These are phyloP conservation scores for Lamellibrachia luymesi DNA, from an alignment of 1,140 invertebrate species.

Conservation along the genomic window DNA sequence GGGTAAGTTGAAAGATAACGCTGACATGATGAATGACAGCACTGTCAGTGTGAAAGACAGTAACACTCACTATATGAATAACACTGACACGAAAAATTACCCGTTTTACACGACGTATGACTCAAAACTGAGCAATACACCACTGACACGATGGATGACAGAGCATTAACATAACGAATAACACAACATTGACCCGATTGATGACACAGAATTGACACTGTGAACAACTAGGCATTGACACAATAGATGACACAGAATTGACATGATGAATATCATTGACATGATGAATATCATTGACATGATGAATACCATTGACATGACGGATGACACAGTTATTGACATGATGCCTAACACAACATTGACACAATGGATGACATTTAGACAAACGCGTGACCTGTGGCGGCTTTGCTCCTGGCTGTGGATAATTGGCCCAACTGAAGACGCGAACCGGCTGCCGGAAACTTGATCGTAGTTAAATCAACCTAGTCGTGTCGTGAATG, in stretches of 20 bases:
- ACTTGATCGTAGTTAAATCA: neutral
- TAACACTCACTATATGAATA: neutral
- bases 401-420: neutral
- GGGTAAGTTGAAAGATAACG: neutral
- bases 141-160: neutral
- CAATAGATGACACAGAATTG: too few relatives aligned
- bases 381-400: neutral
- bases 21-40: neutral
- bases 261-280: too few relatives aligned
- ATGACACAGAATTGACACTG: too few relatives aligned
- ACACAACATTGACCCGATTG: too few relatives aligned
- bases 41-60: neutral
- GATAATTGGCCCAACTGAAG: neutral
- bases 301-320: too few relatives aligned
- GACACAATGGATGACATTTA: neutral
- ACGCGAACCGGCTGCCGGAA: neutral
- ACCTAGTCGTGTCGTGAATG: neutral
- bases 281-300: too few relatives aligned
- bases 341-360: neutral
- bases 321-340: too few relatives aligned
- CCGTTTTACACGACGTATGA: too few relatives aligned
- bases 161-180: neutral
- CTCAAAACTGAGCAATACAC: too few relatives aligned
- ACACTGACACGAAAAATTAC: neutral
- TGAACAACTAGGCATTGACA: too few relatives aligned